Base-by-base conservation (phyloP, 2,113 vertebrate species). In the Condylura cristata region DNA sequence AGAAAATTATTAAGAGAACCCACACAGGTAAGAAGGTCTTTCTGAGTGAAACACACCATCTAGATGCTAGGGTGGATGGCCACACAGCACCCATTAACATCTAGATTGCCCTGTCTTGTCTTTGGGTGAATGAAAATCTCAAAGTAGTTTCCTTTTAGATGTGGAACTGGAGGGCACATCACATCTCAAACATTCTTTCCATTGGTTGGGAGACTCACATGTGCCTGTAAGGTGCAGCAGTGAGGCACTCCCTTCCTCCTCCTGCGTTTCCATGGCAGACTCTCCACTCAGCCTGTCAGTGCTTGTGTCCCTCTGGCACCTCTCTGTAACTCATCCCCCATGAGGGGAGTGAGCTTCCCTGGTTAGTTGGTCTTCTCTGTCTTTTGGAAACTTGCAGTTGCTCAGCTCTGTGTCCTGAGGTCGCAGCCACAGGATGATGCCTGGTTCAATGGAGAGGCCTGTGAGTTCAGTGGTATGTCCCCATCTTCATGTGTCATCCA, bases 391-490 rank as follows among this genome's bases (percentile, higher is more conserved):
- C 39, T 74, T 13, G 24, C 9, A 37, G 10, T 32, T 14, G 11
- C 37, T 34, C 14, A 46, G 8, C 7, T 41, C 5, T 9, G 12
- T 41, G 16, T 22, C 44, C 6, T 22, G n/a, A 41, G 39, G 48
- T 41, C 41, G 6, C 0, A 63, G n/a, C 39, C 30, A 12, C 3
- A n/a, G 14, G 24, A 9, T 20, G 2, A 11, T 26, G 2, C 3
- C 48, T 7, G 5, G 12, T 41, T 46, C 30, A 34, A 6, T 61
- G 48, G 22, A 16, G 32, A 60, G 5, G 4, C 8, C 39, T 75
- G 4, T 0, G 32, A 14, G 28, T 74, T 28, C 56, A 26, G 11
- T 8, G 16, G 12, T 22, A 2, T 44, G 6, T 20, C 4, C 16
- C 24, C 8, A 51, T 11, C 6, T 18, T 13, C 18, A 70, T 8